Evolutionary conservation across 2,888 invertebrate species (phyloP).

Genomic region (Pyrrhia umbra): DNA sequence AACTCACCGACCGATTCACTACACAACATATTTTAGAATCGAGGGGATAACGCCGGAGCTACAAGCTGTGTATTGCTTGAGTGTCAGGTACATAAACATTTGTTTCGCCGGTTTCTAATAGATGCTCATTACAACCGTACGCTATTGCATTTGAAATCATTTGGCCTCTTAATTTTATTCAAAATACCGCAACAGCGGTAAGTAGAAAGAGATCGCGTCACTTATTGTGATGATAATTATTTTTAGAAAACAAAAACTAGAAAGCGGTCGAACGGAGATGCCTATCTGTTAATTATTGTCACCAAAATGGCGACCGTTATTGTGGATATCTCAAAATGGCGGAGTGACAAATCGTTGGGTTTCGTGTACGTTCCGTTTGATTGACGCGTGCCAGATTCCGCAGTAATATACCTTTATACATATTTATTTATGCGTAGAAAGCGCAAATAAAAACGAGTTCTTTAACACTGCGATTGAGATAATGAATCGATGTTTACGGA

Average conservation of each 20-base stretch:
- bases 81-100: constrained; percentile 70
- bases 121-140: constrained; percentile 77
- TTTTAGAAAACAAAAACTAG: constrained; percentile 89
- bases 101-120: constrained; percentile 79
- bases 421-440: constrained; percentile 89
- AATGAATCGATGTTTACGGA: constrained; percentile 81
- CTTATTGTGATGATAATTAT: constrained; percentile 90
- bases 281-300: constrained; percentile 90
- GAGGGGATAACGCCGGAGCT: constrained; percentile 45
- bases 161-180: constrained; percentile 86
- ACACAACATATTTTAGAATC: constrained; percentile 63
- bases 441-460: constrained; percentile 88
- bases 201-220: constrained; percentile 87
- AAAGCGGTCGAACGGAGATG: constrained; percentile 86
- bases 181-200: constrained; percentile 88
- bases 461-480: constrained; percentile 83
- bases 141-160: constrained; percentile 81
- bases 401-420: constrained; percentile 84
- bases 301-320: constrained; percentile 87
- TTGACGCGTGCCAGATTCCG: constrained; percentile 89
- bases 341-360: constrained; percentile 88
- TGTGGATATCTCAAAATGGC: constrained; percentile 86
- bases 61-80: constrained; percentile 58
- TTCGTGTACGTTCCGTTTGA: constrained; percentile 86
- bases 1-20: constrained; percentile 62